Base-by-base conservation (phyloP, 2,888 invertebrate species). In the Cantharis nigra region DNA sequence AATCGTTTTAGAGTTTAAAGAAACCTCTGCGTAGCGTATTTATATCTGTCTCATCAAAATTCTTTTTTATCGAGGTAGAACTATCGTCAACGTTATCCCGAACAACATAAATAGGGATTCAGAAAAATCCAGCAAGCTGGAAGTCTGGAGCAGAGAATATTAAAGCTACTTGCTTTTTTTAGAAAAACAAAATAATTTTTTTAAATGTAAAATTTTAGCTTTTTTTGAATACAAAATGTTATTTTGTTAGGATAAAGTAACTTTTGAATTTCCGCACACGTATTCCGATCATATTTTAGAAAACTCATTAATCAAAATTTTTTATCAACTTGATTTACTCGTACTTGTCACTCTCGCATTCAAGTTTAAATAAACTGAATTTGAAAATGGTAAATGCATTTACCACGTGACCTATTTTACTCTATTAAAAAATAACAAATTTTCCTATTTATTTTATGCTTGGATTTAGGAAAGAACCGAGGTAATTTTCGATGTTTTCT, bases 41-140 rank as follows among this genome's bases (percentile, higher is more conserved):
- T 67, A 67, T 67, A 67, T 49, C 49, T 23, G 65, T 67, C 65
- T 67, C 65, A 23, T 67, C 65, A 67, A 67, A 67, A 67, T 67
- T 67, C 65, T 67, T 67, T 26, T 23, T 67, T 67, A 67, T 67
- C 23, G 23, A 23, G 26, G 23, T 26, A 9, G 26, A 67, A 67
- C 65, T 67, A 67, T 26, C 20, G 23, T 26, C 65, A 20, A 67
- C 65, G 65, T 67, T 67, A 67, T 67, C 65, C 65, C 26, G 65
- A 67, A 67, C 20, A 67, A 67, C 65, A 23, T 23, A 67, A 67
- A 67, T 67, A 67, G 65, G 23, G 65, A 67, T 67, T 67, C 65
- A 23, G 23, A 23, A 67, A 23, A 67, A 67, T 67, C 65, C 20
- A 11, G 16, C 64, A 23, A 23, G 26, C 65, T 26, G 11, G 65